phyloP scores from a whole-genome alignment of 2,888 invertebrate species.

The Coremacera marginata region DNA sequence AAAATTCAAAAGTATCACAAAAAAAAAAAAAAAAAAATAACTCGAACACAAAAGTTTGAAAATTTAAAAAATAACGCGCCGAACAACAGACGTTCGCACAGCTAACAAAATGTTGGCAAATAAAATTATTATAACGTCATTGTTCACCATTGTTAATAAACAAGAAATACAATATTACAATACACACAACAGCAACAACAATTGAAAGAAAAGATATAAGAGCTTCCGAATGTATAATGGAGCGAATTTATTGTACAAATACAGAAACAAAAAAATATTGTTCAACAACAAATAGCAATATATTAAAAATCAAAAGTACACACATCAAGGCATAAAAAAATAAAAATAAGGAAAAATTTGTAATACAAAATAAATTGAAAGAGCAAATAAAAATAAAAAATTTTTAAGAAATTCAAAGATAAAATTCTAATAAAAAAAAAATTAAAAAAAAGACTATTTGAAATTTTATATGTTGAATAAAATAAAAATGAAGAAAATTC shows the following conservation, averaged over 20 bases:
- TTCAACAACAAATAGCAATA: neutral
- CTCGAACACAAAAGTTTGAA: neutral
- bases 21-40: too few relatives aligned
- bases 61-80: slow-evolving; percentile 22
- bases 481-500: too few relatives aligned
- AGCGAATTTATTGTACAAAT: neutral
- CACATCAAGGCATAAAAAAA: neutral
- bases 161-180: neutral
- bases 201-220: neutral
- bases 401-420: neutral
- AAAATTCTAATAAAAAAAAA: neutral
- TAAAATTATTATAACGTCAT: neutral
- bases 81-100: slow-evolving; percentile 16
- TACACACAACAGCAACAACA: neutral
- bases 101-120: slow-evolving; percentile 1
- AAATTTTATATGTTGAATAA: too few relatives aligned
- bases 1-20: neutral
- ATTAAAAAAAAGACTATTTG: too few relatives aligned
- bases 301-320: neutral
- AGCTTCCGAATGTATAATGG: neutral
- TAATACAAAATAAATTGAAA: neutral
- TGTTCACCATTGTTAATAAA: neutral
- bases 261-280: neutral
- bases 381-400: neutral
- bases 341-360: neutral